A percentile compares a stretch with the other conserved stretches of the same genome.
Evolutionary conservation across 2,113 vertebrate species (phyloP).

Genomic region (Vimba vimba): DNA sequence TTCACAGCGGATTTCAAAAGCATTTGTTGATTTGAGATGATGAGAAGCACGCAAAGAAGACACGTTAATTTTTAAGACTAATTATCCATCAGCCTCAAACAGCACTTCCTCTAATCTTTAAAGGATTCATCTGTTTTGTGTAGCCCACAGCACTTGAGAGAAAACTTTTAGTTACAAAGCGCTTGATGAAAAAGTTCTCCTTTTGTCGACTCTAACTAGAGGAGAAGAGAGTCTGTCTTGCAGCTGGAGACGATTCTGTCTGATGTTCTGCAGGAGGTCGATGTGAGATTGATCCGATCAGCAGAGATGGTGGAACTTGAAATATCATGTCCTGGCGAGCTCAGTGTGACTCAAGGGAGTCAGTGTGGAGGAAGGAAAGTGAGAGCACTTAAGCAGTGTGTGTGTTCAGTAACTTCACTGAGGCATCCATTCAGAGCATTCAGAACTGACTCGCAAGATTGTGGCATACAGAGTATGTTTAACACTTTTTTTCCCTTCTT

Average conservation of each 20-base stretch:
- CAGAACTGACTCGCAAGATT: neutral
- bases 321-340: constrained; percentile 16
- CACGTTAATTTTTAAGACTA: constrained; percentile 2
- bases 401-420: neutral
- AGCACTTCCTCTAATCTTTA: constrained; percentile 12
- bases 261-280: constrained; percentile 42
- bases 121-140: constrained; percentile 6
- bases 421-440: neutral
- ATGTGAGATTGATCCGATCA: constrained; percentile 35
- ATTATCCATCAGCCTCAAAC: constrained; percentile 23
- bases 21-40: constrained; percentile 5
- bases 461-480: neutral
- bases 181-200: constrained; percentile 7
- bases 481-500: neutral
- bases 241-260: constrained; percentile 8
- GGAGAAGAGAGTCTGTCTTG: neutral
- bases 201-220: neutral
- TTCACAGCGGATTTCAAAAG: neutral
- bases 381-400: neutral
- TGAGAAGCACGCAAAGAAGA: neutral
- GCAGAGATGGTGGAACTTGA: constrained; percentile 1
- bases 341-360: constrained; percentile 5
- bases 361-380: constrained; percentile 14
- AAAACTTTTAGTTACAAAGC: constrained; percentile 33
- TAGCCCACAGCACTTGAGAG: constrained; percentile 2